A percentile compares a stretch with the other conserved stretches of the same genome.
These are phyloP conservation scores for Chionodraco myersi DNA, from an alignment of 2,113 vertebrate species.

Conservation along the genomic window DNA sequence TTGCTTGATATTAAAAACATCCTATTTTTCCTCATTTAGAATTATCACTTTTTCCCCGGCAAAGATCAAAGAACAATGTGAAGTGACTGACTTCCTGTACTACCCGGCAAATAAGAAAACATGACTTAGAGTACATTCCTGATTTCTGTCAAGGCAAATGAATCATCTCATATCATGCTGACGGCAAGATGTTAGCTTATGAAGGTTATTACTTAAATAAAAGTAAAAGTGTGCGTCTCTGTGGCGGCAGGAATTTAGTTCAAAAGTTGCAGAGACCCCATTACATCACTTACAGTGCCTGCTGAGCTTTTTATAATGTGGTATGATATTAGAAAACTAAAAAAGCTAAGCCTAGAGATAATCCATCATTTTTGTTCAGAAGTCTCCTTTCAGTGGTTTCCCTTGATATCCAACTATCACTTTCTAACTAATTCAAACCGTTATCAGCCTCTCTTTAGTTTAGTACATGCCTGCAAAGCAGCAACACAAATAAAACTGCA, in stretches of 20 bases:
- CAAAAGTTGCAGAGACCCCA: conserved; percentile 38
- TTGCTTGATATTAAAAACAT: conserved; percentile 9
- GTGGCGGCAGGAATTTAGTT: conserved; percentile 37
- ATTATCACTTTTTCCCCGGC: background rate
- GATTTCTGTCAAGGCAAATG: conserved; percentile 23
- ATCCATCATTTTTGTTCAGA: conserved; percentile 17
- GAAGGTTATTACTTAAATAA: conserved; percentile 18
- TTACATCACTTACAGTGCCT: conserved; percentile 54
- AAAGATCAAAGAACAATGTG: conserved; percentile 24
- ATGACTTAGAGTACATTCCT: conserved; percentile 10
- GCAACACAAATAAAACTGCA: conserved; percentile 8
- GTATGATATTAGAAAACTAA: conserved; percentile 6
- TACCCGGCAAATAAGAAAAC: background rate
- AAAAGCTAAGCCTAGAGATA: conserved; percentile 21
- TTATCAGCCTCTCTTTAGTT: background rate
- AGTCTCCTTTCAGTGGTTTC: conserved; percentile 9
- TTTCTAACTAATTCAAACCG: conserved; percentile 15
- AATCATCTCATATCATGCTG: conserved; percentile 20
- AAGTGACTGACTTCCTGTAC: background rate
- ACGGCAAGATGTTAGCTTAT: conserved; percentile 4
- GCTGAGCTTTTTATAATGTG: conserved; percentile 41
- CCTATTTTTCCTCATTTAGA: background rate
- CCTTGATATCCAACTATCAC: conserved; percentile 1
- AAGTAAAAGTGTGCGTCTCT: conserved; percentile 26
- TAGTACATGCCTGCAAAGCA: background rate